These are phyloP conservation scores for Excalfactoria chinensis DNA, from an alignment of 2,113 vertebrate genomes.

Conservation along the genomic window DNA sequence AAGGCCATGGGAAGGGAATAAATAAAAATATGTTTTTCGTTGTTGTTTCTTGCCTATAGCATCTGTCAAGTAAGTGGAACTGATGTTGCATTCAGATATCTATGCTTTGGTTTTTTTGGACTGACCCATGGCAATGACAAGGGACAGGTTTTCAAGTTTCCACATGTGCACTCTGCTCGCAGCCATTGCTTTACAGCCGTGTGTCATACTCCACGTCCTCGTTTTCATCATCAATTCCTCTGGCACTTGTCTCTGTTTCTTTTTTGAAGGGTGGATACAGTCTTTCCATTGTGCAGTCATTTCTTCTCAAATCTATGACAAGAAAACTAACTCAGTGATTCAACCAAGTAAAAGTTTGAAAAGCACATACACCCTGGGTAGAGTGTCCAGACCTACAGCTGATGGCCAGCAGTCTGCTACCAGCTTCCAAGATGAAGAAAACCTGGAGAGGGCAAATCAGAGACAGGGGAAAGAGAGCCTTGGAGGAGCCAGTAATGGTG, in stretches of 20 bases:
- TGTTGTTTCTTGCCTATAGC: neutral
- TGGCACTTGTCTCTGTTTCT: slow-evolving; percentile 37
- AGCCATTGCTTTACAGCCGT: slow-evolving; percentile 64
- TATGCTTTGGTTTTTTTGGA: neutral
- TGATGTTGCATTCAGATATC: neutral
- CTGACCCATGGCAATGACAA: neutral
- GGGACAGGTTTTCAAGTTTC: neutral
- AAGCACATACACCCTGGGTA: neutral
- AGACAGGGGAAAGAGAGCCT: neutral
- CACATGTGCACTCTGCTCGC: neutral
- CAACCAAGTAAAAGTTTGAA: neutral
- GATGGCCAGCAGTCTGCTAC: neutral
- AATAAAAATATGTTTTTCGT: neutral
- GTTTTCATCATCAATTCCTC: neutral
- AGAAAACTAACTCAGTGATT: slow-evolving; percentile 17
- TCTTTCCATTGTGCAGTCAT: slow-evolving; percentile 71
- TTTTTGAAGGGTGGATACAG: slow-evolving; percentile 39
- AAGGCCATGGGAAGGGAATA: neutral
- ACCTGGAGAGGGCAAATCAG: neutral
- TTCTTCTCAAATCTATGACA: slow-evolving; percentile 86
- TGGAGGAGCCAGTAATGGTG: neutral
- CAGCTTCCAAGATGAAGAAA: neutral
- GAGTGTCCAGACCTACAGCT: neutral
- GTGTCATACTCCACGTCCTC: slow-evolving; percentile 70
- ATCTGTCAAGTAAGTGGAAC: neutral